Base-by-base conservation (phyloP, 2,113 vertebrate species). In the Nannospalax galili region DNA sequence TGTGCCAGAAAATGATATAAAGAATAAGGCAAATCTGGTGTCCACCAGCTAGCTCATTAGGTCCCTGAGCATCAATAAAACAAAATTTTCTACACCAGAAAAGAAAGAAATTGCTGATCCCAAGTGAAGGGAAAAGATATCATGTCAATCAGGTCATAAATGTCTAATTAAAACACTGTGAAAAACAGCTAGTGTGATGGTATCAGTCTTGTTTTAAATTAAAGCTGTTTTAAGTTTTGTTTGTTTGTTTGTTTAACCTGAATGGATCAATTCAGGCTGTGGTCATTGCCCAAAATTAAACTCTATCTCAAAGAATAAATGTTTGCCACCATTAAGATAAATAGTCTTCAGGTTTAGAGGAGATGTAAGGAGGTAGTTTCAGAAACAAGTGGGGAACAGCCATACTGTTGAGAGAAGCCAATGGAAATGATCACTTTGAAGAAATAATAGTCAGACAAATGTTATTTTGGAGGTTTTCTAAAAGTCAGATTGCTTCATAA, bases 21-120 rank as follows among this genome's bases (percentile, higher is more conserved):
- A 86, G 62, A 94, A 15, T 77, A 73, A 72, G 40, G 37, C 73
- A 84, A 85, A 87, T 52, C 37, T 90, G 84, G 96, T 95, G 94
- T 67, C 60, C 80, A 40, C 95, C 60, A 45, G 12, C 37, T 91
- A 84, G 91, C 94, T 98, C 97, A 96, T 15, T 92, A 96, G 93
- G 88, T 97, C 93, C 95, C 93, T 97, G 87, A 80, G 92, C 72
- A 96, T 81, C 65, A 93, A 96, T 82, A 79, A n/a, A 96, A 94
- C 35, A 9, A n/a, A 48, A 81, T 89, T 93, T 97, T 91, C 56
- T 89, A 52, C 32, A 92, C 42, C 65, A 82, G 91, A 79, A 95
- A 93, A 94, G 12, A 56, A 88, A 90, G 74, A 74, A 78, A 75
- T 58, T 42, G 81, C 91, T 93, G 90, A 85, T 82, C 69, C 35